These are phyloP conservation scores for Drosophila setosimentum DNA, from an alignment of 2,888 invertebrate species.

Conservation along the genomic window DNA sequence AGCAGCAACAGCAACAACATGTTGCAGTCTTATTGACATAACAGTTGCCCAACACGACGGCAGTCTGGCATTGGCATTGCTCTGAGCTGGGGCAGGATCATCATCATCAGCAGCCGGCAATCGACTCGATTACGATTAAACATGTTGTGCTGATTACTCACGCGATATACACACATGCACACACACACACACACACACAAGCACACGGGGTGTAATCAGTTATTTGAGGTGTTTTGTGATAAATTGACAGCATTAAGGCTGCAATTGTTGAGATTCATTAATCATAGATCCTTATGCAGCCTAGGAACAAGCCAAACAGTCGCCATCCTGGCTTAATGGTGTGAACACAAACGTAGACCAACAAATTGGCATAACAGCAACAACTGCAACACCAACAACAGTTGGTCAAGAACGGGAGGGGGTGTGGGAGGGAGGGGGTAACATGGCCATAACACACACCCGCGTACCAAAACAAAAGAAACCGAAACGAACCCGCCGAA, in stretches of 20 bases:
- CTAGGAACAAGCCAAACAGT: constrained; percentile 39
- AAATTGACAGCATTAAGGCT: constrained; percentile 75
- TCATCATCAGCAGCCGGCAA: constrained; percentile 27
- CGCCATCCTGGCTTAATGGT: constrained; percentile 69
- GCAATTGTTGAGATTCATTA: constrained; percentile 66
- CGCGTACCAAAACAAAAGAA: constrained; percentile 66
- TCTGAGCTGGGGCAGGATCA: constrained; percentile 39
- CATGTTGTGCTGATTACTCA: constrained; percentile 51
- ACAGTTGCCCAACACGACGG: constrained; percentile 18
- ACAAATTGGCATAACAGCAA: constrained; percentile 68
- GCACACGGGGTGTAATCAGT: constrained; percentile 48
- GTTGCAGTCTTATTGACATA: constrained; percentile 55
- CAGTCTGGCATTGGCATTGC: constrained; percentile 53
- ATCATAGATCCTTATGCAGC: constrained; percentile 70
- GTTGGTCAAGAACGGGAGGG: constrained; percentile 1
- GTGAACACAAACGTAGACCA: constrained; percentile 70
- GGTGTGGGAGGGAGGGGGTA: neutral
- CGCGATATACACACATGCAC: constrained; percentile 60
- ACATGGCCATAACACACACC: constrained; percentile 47
- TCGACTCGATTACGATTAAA: constrained; percentile 11
- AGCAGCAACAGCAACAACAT: constrained; percentile 58
- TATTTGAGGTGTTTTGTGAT: constrained; percentile 66
- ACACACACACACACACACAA: neutral
- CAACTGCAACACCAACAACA: constrained; percentile 14
- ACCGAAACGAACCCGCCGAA: constrained; percentile 43